phyloP scores from a whole-genome alignment of 2,888 invertebrate species.

The Eilema griseolum region DNA sequence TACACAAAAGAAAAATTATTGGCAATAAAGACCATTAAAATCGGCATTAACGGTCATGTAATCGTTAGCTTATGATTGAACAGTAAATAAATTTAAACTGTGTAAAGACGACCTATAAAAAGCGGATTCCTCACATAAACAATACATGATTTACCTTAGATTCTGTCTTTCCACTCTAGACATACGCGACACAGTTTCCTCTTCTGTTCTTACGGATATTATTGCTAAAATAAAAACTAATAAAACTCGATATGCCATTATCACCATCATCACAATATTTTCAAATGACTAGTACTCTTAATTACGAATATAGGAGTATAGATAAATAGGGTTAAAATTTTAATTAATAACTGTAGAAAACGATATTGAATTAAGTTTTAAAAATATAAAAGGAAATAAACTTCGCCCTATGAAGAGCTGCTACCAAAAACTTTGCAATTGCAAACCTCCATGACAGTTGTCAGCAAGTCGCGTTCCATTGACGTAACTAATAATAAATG shows the following conservation, averaged over 20 bases:
- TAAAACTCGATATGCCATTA: constrained; percentile 78
- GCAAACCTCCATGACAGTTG: constrained; percentile 37
- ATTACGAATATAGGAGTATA: constrained; percentile 29
- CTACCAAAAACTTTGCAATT: constrained; percentile 19
- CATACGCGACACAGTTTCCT: constrained; percentile 82
- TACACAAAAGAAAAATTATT: background rate
- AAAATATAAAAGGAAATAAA: constrained; percentile 34
- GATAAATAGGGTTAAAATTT: constrained; percentile 25
- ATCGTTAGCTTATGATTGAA: background rate
- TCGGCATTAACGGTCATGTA: background rate
- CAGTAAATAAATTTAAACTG: background rate
- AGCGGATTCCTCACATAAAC: background rate
- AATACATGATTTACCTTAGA: constrained; percentile 85
- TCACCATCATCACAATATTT: constrained; percentile 69
- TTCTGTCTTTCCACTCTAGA: constrained; percentile 88
- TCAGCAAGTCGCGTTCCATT: constrained; percentile 24
- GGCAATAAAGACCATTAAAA: background rate
- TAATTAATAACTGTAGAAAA: constrained; percentile 24
- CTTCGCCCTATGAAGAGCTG: constrained; percentile 22
- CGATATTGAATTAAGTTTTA: constrained; percentile 21
- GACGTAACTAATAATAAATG: background rate
- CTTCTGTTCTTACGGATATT: constrained; percentile 78
- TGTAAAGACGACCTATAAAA: background rate
- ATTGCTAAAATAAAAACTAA: constrained; percentile 77
- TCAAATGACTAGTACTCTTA: constrained; percentile 62